Percentiles rank a stretch among this genome's conserved stretches.
phyloP scores from a whole-genome alignment of 2,888 invertebrate genomes.

The Griposia aprilina region DNA sequence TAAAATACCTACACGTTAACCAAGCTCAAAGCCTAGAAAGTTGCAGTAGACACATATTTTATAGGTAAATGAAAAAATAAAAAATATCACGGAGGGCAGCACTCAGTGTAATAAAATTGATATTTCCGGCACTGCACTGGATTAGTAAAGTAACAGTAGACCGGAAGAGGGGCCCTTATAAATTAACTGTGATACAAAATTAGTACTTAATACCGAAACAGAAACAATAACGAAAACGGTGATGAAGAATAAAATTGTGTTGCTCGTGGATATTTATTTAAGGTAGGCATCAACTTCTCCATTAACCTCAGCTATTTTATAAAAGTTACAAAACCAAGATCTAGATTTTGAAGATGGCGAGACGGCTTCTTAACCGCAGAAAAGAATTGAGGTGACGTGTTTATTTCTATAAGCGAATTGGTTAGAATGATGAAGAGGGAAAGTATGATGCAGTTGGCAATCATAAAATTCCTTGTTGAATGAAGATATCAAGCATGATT shows the following conservation, averaged over 20 bases:
- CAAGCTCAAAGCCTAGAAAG: background rate
- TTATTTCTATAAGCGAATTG: background rate
- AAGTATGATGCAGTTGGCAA: background rate
- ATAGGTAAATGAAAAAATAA: background rate
- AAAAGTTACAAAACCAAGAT: background rate
- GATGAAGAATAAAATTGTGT: background rate
- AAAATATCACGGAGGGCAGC: background rate
- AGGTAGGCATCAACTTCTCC: background rate
- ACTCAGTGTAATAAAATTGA: slow-evolving; percentile 1
- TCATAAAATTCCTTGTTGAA: background rate
- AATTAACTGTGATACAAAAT: background rate
- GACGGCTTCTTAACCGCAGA: background rate
- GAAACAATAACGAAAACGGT: background rate
- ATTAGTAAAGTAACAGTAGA: background rate
- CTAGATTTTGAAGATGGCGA: background rate
- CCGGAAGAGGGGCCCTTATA: background rate
- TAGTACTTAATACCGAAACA: background rate
- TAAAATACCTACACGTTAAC: background rate
- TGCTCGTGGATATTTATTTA: background rate
- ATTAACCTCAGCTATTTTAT: background rate
- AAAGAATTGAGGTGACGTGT: background rate
- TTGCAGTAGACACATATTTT: background rate
- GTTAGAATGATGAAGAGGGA: background rate
- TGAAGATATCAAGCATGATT: too few species aligned
- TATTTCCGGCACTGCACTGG: slow-evolving; percentile 1